Conservation (phyloP, 2,113 vertebrate species). For the Corythornis vintsioides region DNA sequence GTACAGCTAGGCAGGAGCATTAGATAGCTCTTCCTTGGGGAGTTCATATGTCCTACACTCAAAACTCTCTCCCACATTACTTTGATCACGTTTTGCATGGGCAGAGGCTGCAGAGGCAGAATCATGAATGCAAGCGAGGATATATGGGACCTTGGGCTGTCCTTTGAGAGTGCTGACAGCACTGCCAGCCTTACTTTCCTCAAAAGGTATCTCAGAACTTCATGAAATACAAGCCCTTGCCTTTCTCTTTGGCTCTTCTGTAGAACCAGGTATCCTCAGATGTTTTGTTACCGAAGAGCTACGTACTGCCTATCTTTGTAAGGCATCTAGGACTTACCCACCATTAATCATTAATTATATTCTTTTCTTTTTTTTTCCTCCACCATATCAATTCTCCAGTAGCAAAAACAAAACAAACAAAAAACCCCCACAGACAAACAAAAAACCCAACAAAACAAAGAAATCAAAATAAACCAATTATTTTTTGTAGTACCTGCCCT, state of each 20-base stretch:
- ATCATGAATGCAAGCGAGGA: background rate
- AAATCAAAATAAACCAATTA: no score
- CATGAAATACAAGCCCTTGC: background rate
- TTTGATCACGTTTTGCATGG: background rate
- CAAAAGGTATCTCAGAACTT: background rate
- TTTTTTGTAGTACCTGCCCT: background rate
- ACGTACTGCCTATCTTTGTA: rapidly evolving
- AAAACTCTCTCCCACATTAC: background rate
- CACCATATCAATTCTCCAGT: background rate
- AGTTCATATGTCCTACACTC: background rate
- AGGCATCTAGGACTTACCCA: background rate
- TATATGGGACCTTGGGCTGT: background rate
- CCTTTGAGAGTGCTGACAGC: background rate
- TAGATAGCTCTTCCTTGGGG: background rate
- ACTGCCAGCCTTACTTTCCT: background rate
- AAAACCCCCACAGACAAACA: background rate
- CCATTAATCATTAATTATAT: background rate
- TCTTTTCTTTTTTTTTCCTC: background rate
- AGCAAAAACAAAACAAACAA: background rate
- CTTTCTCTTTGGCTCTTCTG: background rate
- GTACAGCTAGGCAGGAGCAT: background rate
- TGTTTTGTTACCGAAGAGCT: background rate
- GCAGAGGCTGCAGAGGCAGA: background rate
- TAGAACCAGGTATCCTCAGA: background rate
- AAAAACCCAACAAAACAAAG: no score